phyloP scores from a whole-genome alignment of 2,888 invertebrate species.

The Teleiodes luculella region DNA sequence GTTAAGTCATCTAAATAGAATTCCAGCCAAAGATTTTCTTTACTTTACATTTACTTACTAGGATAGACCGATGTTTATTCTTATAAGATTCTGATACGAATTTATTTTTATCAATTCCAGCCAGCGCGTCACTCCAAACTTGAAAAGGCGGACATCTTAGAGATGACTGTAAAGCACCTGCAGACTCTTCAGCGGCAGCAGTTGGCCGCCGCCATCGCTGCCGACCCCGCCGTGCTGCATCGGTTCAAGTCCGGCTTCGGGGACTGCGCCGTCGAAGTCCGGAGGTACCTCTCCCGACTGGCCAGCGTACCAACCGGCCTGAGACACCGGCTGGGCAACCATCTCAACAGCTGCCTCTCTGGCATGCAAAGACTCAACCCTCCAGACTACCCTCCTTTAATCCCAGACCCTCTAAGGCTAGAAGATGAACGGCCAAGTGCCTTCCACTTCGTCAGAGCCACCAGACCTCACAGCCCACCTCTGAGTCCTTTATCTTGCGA shows the following conservation, averaged over 20 bases:
- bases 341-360: slow-evolving; percentile 81
- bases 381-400: slow-evolving; percentile 74
- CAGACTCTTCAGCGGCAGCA: slow-evolving; percentile 94
- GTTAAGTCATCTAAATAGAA: too few species aligned
- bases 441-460: slow-evolving; percentile 62
- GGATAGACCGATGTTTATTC: too few species aligned
- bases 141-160: slow-evolving; percentile 97
- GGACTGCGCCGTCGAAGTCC: slow-evolving; percentile 92
- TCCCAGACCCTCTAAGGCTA: slow-evolving; percentile 73
- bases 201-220: slow-evolving; percentile 87
- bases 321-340: slow-evolving; percentile 81
- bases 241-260: slow-evolving; percentile 93
- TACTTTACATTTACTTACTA: too few species aligned
- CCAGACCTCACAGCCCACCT: slow-evolving; percentile 81
- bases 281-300: slow-evolving; percentile 82
- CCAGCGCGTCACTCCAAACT: slow-evolving; percentile 95
- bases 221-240: slow-evolving; percentile 90
- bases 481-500: slow-evolving; percentile 85
- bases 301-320: slow-evolving; percentile 80
- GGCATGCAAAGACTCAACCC: slow-evolving; percentile 67
- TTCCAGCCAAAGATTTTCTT: too few species aligned
- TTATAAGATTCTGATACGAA: background rate
- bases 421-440: slow-evolving; percentile 68
- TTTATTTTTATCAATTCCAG: slow-evolving; percentile 72
- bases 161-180: slow-evolving; percentile 95